phyloP scores from a whole-genome alignment of 2,888 invertebrate species.

The Eristalis arbustorum region DNA sequence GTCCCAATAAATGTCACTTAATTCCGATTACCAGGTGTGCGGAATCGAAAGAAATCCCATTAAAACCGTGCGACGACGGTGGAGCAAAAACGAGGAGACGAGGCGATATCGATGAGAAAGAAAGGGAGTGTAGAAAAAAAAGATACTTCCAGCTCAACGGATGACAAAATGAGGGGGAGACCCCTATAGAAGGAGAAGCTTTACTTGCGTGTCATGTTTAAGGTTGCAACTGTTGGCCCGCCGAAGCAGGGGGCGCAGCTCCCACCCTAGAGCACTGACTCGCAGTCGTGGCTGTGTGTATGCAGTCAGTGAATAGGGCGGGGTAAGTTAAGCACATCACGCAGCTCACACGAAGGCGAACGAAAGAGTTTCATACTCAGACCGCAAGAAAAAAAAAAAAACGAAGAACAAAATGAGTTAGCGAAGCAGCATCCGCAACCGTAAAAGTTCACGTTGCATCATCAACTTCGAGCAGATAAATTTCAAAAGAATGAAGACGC shows the following conservation, averaged over 20 bases:
- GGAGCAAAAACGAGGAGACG: neutral
- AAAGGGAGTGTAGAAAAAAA: neutral
- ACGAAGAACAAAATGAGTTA: neutral
- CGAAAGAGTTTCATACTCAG: constrained; percentile 12
- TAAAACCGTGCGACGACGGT: constrained; percentile 42
- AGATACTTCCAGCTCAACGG: neutral
- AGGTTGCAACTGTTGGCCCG: constrained; percentile 5
- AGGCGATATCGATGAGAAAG: neutral
- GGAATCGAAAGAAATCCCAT: constrained; percentile 60
- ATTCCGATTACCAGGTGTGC: constrained; percentile 70
- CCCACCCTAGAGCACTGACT: neutral
- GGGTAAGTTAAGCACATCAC: constrained; percentile 33
- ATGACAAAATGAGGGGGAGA: neutral
- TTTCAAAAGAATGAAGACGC: constrained; percentile 8
- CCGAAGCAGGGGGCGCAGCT: neutral
- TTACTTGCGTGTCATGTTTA: constrained; percentile 3
- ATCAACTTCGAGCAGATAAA: constrained; percentile 40
- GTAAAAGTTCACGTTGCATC: constrained; percentile 48
- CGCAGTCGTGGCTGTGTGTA: neutral
- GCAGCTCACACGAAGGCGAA: constrained; percentile 21
- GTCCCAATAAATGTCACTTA: constrained; percentile 71
- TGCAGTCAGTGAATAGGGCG: neutral
- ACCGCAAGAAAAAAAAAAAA: neutral
- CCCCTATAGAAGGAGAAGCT: too few relatives aligned
- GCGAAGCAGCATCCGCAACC: constrained; percentile 19